Percentiles rank a stretch among this genome's conserved stretches.
phyloP scores from a whole-genome alignment of 2,888 invertebrate genomes.

The Hyppa rectilinea region DNA sequence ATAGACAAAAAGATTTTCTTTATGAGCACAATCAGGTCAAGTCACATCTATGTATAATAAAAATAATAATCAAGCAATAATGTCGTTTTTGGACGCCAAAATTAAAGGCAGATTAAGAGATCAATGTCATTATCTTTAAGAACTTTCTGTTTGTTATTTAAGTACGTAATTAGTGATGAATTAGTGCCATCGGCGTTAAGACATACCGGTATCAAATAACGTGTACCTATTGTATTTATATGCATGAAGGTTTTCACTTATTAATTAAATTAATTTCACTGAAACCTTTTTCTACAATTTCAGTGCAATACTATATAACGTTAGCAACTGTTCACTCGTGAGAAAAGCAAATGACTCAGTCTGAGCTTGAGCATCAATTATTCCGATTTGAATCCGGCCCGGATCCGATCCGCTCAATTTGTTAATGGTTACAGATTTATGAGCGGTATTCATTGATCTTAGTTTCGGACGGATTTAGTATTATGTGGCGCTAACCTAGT shows the following conservation, averaged over 20 bases:
- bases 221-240: neutral
- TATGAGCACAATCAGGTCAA: neutral
- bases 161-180: no score
- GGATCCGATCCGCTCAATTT: slow-evolving; percentile 40
- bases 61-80: no score
- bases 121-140: no score
- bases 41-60: no score
- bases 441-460: slow-evolving; percentile 40
- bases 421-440: slow-evolving; percentile 43
- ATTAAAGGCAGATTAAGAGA: no score
- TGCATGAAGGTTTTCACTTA: neutral
- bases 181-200: neutral
- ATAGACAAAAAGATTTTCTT: neutral
- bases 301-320: neutral
- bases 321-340: neutral
- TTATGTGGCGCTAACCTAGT: slow-evolving; percentile 7
- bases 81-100: no score
- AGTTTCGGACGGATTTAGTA: slow-evolving; percentile 15
- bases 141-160: no score
- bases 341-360: slow-evolving; percentile 28
- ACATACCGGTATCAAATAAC: neutral
- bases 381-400: slow-evolving; percentile 30
- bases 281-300: neutral
- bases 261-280: neutral
- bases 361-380: slow-evolving; percentile 45